These are phyloP conservation scores for Myotis planiceps DNA, from an alignment of 2,797 vertebrate genomes.

Conservation along the genomic window DNA sequence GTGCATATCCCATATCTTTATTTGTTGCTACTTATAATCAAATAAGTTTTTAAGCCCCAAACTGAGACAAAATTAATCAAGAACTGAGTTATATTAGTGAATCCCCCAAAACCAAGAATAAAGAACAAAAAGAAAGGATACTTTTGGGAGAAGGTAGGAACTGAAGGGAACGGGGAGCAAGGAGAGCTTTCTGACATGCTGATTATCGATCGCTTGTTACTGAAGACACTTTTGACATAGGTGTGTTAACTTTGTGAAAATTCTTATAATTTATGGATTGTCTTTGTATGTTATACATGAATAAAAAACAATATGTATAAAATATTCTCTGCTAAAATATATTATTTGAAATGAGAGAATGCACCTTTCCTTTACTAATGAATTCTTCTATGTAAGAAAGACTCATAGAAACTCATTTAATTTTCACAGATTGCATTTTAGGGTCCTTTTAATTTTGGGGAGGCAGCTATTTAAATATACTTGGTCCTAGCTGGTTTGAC, in stretches of 20 bases:
- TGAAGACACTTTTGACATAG: neutral
- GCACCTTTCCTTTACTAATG: neutral
- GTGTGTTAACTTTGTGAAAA: neutral
- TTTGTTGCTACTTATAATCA: conserved; percentile 2
- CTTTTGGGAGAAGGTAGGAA: neutral
- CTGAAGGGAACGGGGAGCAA: rapidly evolving
- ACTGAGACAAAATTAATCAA: conserved; percentile 15
- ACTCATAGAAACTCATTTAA: neutral
- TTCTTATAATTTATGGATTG: neutral
- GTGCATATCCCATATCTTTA: neutral
- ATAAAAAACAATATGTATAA: neutral
- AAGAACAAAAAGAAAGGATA: neutral
- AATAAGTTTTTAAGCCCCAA: neutral
- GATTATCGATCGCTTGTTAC: neutral
- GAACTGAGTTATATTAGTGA: neutral
- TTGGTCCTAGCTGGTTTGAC: no score
- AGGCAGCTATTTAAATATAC: neutral
- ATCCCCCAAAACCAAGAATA: neutral
- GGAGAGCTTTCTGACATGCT: neutral
- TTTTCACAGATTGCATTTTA: neutral
- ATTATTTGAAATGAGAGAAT: neutral
- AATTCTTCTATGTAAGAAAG: neutral
- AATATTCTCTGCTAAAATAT: neutral
- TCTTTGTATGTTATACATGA: neutral
- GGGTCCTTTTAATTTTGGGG: neutral